Conservation (phyloP, 1,140 invertebrate genomes). For the Paralvinella palmiformis region DNA sequence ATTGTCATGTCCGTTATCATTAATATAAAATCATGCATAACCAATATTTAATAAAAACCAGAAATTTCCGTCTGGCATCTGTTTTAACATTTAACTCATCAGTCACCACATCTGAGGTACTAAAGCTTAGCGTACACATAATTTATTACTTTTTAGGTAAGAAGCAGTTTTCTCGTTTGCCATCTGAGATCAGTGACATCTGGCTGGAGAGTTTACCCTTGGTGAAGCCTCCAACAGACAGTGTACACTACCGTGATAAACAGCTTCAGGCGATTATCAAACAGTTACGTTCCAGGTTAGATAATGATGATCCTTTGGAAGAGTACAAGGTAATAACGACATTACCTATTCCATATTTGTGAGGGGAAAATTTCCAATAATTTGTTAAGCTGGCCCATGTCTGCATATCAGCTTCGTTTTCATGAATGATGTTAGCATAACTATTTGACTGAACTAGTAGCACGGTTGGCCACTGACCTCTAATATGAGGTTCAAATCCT, state of each 20-base stretch:
- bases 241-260: slow-evolving; percentile 14
- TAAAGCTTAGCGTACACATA: no score
- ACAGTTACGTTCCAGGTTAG: slow-evolving; percentile 29
- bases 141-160: no score
- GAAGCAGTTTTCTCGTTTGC: no score
- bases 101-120: neutral
- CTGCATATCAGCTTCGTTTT: no score
- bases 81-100: neutral
- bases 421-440: no score
- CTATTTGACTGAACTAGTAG: no score
- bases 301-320: slow-evolving; percentile 34
- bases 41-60: neutral
- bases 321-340: slow-evolving; percentile 45
- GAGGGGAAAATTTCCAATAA: no score
- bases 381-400: no score
- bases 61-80: neutral
- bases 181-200: slow-evolving; percentile 27
- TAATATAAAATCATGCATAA: neutral
- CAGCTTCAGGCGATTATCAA: slow-evolving; percentile 20
- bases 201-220: slow-evolving; percentile 36
- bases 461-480: no score
- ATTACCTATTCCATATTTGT: no score
- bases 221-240: slow-evolving; percentile 6
- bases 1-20: neutral
- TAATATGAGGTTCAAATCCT: no score